These are phyloP conservation scores for Potamilus streckersoni DNA, from an alignment of 1,140 invertebrate species.

Conservation along the genomic window DNA sequence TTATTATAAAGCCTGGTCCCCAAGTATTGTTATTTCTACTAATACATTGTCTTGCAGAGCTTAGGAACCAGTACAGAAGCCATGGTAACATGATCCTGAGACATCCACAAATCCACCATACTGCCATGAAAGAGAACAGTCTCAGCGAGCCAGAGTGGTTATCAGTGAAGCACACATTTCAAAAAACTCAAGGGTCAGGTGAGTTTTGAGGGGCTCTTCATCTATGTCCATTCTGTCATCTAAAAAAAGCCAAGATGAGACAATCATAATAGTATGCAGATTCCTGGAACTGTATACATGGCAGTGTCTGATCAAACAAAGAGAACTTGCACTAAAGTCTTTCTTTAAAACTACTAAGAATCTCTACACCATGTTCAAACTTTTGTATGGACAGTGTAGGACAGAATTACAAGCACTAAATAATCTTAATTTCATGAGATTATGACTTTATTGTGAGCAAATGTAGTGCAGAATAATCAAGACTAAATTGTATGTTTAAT, in stretches of 20 bases:
- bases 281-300: background rate
- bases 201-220: constrained; percentile 63
- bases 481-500: too few relatives aligned
- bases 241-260: constrained; percentile 38
- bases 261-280: background rate
- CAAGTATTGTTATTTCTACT: too few relatives aligned
- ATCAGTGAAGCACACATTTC: constrained; percentile 99
- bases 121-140: background rate
- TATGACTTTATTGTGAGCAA: too few relatives aligned
- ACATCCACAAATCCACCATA: too few relatives aligned
- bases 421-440: too few relatives aligned
- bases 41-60: too few relatives aligned
- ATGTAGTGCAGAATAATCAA: too few relatives aligned
- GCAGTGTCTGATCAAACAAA: background rate
- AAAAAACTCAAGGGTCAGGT: constrained; percentile 99
- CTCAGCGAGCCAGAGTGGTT: constrained; percentile 92
- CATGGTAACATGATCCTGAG: too few relatives aligned
- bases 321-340: background rate
- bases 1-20: too few relatives aligned
- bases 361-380: background rate
- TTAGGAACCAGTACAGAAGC: too few relatives aligned
- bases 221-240: constrained; percentile 66
- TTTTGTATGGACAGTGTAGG: background rate
- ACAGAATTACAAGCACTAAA: constrained; percentile 2
- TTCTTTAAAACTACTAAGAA: background rate